phyloP scores from a whole-genome alignment of 2,797 vertebrate species.

The Phalanger gymnotis region DNA sequence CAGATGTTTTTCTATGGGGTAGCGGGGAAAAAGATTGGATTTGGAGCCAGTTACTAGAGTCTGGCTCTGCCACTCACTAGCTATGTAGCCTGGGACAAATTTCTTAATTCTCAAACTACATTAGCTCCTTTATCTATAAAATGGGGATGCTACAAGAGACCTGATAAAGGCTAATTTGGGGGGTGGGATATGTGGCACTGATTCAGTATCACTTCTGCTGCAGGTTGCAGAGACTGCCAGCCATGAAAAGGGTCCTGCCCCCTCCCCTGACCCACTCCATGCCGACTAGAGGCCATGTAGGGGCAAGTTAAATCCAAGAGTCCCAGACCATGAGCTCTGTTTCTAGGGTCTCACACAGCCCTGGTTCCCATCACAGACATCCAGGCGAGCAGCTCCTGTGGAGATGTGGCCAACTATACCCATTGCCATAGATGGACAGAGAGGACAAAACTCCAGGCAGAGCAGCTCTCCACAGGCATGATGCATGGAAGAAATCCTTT shows the following conservation, averaged over 20 bases:
- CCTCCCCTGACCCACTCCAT: too few species aligned
- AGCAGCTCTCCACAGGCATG: too few species aligned
- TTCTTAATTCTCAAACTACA: slow-evolving; percentile 2
- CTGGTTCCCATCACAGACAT: too few species aligned
- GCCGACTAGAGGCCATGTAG: too few species aligned
- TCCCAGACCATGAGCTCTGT: too few species aligned
- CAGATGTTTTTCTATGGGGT: not conserved
- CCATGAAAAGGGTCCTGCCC: not conserved
- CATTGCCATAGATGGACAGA: too few species aligned
- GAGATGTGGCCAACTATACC: too few species aligned
- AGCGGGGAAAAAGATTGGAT: slow-evolving; percentile 8
- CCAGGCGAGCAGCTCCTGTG: too few species aligned
- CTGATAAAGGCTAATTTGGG: not conserved
- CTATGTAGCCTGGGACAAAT: slow-evolving; percentile 17
- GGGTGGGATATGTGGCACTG: not conserved
- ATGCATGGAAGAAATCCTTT: too few species aligned
- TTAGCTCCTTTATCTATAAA: slow-evolving; percentile 38
- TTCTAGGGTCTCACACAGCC: too few species aligned
- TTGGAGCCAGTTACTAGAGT: not conserved
- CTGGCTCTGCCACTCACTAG: slow-evolving; percentile 4
- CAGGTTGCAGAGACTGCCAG: not conserved
- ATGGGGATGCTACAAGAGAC: not conserved
- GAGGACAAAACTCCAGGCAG: too few species aligned
- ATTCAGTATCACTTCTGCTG: not conserved
- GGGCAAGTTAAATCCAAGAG: too few species aligned